phyloP scores from a whole-genome alignment of 2,113 vertebrate genomes.

The Lepidiolamprologus cunningtoni region DNA sequence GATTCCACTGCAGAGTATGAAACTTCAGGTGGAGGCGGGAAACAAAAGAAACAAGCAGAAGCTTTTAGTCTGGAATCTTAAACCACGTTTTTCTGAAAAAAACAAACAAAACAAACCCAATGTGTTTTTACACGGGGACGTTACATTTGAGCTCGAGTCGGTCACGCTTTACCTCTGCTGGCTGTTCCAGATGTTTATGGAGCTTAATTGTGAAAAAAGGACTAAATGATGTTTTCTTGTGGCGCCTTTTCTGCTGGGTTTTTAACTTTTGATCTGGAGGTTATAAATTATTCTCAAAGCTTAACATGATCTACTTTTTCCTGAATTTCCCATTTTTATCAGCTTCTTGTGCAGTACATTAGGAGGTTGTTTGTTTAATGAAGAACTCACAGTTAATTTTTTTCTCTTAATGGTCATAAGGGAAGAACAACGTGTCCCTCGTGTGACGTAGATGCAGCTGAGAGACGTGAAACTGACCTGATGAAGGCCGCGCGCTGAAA shows the following conservation, averaged over 20 bases:
- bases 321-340: neutral
- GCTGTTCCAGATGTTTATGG: neutral
- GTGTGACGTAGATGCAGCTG: neutral
- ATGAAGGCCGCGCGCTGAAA: neutral
- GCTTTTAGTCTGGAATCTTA: neutral
- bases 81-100: neutral
- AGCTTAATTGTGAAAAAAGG: neutral
- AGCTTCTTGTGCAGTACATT: neutral
- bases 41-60: neutral
- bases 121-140: neutral
- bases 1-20: neutral
- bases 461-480: neutral
- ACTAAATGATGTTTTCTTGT: neutral
- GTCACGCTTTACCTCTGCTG: neutral
- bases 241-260: neutral
- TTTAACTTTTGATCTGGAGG: neutral
- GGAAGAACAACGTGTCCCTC: neutral
- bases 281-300: neutral
- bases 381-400: rapidly evolving
- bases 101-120: neutral
- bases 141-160: neutral
- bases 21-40: neutral
- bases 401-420: neutral
- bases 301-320: neutral
- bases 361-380: neutral